Evolutionary conservation across 2,888 invertebrate genomes (phyloP), one percentile per base, ranked within the genome.

Genomic region (Aspidapion aeneum): DNA sequence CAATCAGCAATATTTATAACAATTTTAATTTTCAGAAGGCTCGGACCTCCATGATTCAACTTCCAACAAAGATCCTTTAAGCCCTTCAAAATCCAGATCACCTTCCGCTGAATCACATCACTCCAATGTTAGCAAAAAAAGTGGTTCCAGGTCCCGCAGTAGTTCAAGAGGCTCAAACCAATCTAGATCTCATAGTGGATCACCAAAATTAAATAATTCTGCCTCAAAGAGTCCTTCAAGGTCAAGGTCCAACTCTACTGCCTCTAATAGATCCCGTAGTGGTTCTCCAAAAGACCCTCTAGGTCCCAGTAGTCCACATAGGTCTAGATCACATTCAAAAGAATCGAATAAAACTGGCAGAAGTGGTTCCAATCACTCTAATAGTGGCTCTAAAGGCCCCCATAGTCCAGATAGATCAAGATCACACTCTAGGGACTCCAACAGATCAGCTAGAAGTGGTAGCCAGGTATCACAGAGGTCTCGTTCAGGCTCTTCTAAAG

Each of bases 241-340:
- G 49, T 68, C 69, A n/a, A 48, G 69, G 21, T 69, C 67, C 16
- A 71, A 72, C n/a, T 52, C 52, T 35, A 3, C 35, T 7, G 35
- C 5, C 5, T 35, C 35, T 35, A 35, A 35, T 35, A 3, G 3
- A 35, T 35, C 35, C 35, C 35, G 35, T 35, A 35, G 35, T 35
- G 35, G 35, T 35, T 35, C 35, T 35, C 35, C 35, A 35, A 35
- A 52, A 9, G 52, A n/a, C 3, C 18, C 17, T 72, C 74, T 1
- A 71, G 72, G 51, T 78, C 69, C 35, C 12, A 35, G 12, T 1
- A 61, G 65, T 22, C 69, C 70, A 18, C 59, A 58, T n/a, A 69
- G 71, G 59, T 77, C 78, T 0, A 70, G 71, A 52, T 74, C 75
- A 2, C 70, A 71, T 57, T 75, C 73, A 63, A 22, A 58, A 35